These are phyloP conservation scores for Poeciliopsis paucimaculata DNA, from an alignment of 2,797 vertebrate genomes.

Conservation along the genomic window DNA sequence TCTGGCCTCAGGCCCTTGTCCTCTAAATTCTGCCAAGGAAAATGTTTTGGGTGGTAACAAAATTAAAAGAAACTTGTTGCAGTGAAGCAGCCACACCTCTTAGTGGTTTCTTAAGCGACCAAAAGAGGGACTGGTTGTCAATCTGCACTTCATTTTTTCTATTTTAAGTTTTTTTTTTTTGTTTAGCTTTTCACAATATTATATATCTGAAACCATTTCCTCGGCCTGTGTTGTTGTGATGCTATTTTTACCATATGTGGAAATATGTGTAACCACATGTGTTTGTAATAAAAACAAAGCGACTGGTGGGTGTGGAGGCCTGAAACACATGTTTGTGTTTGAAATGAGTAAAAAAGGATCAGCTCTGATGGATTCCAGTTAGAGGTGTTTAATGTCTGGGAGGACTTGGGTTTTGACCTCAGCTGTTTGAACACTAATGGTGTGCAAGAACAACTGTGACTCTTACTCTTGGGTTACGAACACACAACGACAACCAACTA, in stretches of 20 bases:
- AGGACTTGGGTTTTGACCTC: constrained; percentile 5
- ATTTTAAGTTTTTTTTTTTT: not conserved
- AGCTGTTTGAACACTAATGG: not conserved
- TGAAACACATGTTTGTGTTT: not conserved
- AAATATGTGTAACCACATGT: not conserved
- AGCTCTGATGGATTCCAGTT: not conserved
- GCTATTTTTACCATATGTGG: not conserved
- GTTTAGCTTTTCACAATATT: not conserved
- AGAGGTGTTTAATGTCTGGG: not conserved
- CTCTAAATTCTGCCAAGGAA: not conserved
- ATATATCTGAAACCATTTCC: not conserved
- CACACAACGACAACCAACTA: not conserved
- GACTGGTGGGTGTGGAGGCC: not conserved
- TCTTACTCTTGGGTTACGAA: not conserved
- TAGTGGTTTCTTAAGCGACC: not conserved
- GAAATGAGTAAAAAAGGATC: not conserved
- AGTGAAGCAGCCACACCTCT: not conserved
- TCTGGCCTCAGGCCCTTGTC: not conserved
- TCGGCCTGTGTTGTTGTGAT: not conserved
- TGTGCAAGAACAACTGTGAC: not conserved
- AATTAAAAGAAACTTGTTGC: not conserved
- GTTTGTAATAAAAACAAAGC: constrained; percentile 11
- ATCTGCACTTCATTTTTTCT: not conserved
- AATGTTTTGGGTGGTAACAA: not conserved
- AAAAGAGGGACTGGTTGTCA: not conserved